These are phyloP conservation scores for Tricholaema leucomelas DNA, from an alignment of 2,113 vertebrate genomes.

Conservation along the genomic window DNA sequence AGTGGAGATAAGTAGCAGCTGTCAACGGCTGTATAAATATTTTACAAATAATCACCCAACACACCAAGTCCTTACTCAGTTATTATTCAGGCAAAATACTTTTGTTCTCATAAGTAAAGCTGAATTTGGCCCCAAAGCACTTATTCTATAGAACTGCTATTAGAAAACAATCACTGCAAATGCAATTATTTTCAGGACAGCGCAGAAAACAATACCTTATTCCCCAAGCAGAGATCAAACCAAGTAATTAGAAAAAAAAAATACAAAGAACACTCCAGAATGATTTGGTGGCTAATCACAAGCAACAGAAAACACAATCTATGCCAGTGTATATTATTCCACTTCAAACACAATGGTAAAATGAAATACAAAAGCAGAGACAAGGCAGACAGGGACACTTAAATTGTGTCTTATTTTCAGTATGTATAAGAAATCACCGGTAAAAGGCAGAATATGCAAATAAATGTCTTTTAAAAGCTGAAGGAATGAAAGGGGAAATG, in stretches of 20 bases:
- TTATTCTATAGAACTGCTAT: constrained; percentile 8
- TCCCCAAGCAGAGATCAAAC: constrained; percentile 40
- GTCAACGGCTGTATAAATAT: neutral
- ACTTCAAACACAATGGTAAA: constrained; percentile 31
- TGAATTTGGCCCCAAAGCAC: constrained; percentile 6
- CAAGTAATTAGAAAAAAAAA: constrained; percentile 18
- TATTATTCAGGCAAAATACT: constrained; percentile 24
- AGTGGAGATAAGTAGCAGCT: neutral
- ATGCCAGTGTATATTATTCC: neutral
- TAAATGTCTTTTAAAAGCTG: neutral
- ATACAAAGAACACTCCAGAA: neutral
- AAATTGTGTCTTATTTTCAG: constrained; percentile 12
- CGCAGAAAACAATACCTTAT: constrained; percentile 18
- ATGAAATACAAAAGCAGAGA: constrained; percentile 19
- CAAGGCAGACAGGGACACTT: neutral
- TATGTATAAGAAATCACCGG: neutral
- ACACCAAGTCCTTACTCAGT: neutral
- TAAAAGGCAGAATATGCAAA: constrained; percentile 22
- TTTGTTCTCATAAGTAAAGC: constrained; percentile 16
- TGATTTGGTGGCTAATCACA: constrained; percentile 46
- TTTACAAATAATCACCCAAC: constrained; percentile 7
- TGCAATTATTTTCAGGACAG: constrained; percentile 49
- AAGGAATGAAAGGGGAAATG: neutral
- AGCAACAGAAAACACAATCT: constrained; percentile 37
- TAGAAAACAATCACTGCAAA: constrained; percentile 54